phyloP scores from a whole-genome alignment of 2,888 invertebrate species.

The Frankliniella fusca region DNA sequence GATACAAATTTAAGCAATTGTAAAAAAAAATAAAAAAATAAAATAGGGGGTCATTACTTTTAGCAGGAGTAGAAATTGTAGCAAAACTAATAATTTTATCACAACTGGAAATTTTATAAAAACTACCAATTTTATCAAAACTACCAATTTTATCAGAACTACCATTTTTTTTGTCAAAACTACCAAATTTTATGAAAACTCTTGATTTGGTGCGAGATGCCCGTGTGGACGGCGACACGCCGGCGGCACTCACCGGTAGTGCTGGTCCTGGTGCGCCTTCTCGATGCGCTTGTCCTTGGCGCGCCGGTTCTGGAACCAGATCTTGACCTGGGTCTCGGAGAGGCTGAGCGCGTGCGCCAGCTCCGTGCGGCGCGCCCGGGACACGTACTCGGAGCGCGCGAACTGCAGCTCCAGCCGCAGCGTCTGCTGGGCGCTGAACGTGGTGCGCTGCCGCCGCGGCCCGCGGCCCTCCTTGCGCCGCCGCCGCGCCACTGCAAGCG shows the following conservation, averaged over 20 bases:
- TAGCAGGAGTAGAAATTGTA: no score
- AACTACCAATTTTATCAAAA: no score
- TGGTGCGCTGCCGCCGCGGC: slow-evolving; percentile 85
- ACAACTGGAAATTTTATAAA: no score
- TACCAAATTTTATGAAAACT: no score
- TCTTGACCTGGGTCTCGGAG: slow-evolving; percentile 76
- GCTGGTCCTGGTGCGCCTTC: slow-evolving; percentile 91
- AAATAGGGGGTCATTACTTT: no score
- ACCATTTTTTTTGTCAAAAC: no score
- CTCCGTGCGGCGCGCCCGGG: slow-evolving; percentile 75
- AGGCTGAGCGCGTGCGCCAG: slow-evolving; percentile 62
- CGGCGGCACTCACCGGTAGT: slow-evolving; percentile 68
- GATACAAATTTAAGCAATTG: no score
- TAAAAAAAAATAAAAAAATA: no score
- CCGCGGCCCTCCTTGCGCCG: slow-evolving; percentile 75
- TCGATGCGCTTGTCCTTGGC: slow-evolving; percentile 96
- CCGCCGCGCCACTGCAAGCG: slow-evolving; percentile 74
- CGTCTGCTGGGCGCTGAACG: slow-evolving; percentile 92
- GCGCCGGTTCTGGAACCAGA: slow-evolving; percentile 91
- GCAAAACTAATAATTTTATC: no score
- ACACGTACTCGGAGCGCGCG: slow-evolving; percentile 87
- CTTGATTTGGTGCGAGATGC: no score
- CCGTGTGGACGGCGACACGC: no score
- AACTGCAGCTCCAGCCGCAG: slow-evolving; percentile 85
- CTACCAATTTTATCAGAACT: no score